Evolutionary conservation across 2,888 invertebrate genomes (phyloP), one percentile per base, ranked within the genome.

Genomic region (Serripes groenlandicus): DNA sequence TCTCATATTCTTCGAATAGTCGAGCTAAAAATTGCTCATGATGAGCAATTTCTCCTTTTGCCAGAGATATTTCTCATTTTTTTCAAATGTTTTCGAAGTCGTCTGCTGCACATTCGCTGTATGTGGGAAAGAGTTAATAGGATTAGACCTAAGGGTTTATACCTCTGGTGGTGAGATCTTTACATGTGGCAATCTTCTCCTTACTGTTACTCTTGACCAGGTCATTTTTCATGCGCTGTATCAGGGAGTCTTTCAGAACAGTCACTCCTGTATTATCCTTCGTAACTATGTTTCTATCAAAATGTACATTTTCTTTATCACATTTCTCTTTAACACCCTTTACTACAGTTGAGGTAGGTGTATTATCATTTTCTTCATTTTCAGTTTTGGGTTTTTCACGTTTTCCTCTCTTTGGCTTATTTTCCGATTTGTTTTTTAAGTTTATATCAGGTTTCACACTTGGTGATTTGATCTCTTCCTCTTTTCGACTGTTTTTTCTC

Each of bases 161-260:
- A 92, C 92, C 89, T 90, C 92, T 83, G 9, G 83, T 85, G 32
- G 92, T 91, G 18, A 92, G 83, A 81, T 92, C 92, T 81, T 91
- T 91, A 80, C 92, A 92, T 0, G 81, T 69, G 7, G 91, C 85
- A n/a, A 87, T n/a, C 60, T 81, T 85, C 73, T 75, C 85, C 60
- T n/a, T 75, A 28, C 54, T 78, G 23, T 30, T 30, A 21, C 70
- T 35, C 66, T 82, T 69, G 58, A 54, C 73, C 60, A 18, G 26
- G 21, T 52, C 42, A 23, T 73, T 34, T 34, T 73, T 42, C 34
- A 42, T 35, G n/a, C 34, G 21, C 15, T 35, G 21, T 26, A 71
- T 32, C 9, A 32, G 49, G 1, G 56, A 28, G 11, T 54, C 56
- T 1, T 35, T 56, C 56, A 71, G 26, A n/a, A 0, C 34, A 52